These are phyloP conservation scores for Hololepta plana DNA, from an alignment of 2,888 invertebrate genomes.

Conservation along the genomic window DNA sequence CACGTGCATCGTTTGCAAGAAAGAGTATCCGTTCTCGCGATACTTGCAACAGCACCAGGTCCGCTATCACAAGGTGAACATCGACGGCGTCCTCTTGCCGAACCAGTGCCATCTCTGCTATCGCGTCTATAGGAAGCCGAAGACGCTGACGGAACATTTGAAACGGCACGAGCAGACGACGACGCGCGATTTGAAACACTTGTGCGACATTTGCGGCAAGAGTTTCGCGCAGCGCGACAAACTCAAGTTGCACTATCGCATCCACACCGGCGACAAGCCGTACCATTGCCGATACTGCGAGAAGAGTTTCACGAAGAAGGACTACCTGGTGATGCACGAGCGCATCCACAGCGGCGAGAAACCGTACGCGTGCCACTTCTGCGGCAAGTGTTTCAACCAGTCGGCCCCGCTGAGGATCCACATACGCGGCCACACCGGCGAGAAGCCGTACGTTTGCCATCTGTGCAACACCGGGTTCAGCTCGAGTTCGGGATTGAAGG, in stretches of 20 bases:
- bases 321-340: slow-evolving; percentile 18
- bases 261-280: slow-evolving; percentile 15
- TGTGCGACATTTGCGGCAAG: slow-evolving; percentile 21
- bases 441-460: slow-evolving; percentile 28
- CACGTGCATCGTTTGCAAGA: slow-evolving; percentile 25
- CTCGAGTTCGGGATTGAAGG: slow-evolving; percentile 33
- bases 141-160: slow-evolving; percentile 13
- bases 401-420: slow-evolving; percentile 19
- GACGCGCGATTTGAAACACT: slow-evolving; percentile 16
- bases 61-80: slow-evolving; percentile 21
- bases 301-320: slow-evolving; percentile 16
- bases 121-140: slow-evolving; percentile 13
- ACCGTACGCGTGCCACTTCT: slow-evolving; percentile 21
- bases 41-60: slow-evolving; percentile 29
- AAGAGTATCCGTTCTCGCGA: slow-evolving; percentile 18
- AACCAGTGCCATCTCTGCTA: slow-evolving; percentile 12
- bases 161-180: slow-evolving; percentile 5
- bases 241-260: slow-evolving; percentile 16
- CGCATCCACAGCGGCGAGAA: slow-evolving; percentile 21
- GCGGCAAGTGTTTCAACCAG: slow-evolving; percentile 20
- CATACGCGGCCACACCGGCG: slow-evolving; percentile 18
- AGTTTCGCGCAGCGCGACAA: slow-evolving; percentile 18
- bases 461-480: slow-evolving; percentile 37
- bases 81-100: slow-evolving; percentile 21
- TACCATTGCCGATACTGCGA: slow-evolving; percentile 15